Base-by-base conservation (phyloP, 2,113 vertebrate genomes). In the Dipodomys spectabilis region DNA sequence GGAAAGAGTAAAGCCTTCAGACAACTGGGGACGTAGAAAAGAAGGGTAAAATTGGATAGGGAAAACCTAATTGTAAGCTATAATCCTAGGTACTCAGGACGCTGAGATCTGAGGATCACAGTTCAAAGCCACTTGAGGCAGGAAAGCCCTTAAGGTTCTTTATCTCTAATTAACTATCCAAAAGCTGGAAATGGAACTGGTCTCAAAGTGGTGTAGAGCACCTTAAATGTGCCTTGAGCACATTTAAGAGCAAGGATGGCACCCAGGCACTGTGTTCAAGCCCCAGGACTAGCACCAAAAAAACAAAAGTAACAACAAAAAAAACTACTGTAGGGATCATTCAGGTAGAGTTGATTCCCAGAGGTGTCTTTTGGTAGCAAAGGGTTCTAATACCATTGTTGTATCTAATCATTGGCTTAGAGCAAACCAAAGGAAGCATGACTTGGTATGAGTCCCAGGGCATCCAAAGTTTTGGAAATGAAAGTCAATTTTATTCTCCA, bases 331-430 rank as follows among this genome's bases (percentile, higher is more conserved):
- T 84, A n/a, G 64, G 30, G 11, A 74, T 90, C 65, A 30, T 84
- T 87, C 64, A 90, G 53, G 60, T 65, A 82, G 16, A 74, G 53
- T 82, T 96, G 65, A 20, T 82, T 27, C 87, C 95, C n/a, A 86
- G 30, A 71, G 49, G 44, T 86, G 72, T 90, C 27, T 92, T 39
- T 60, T 84, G 91, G 16, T 39, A 80, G 67, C 5, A 84, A 68
- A 60, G 11, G 12, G 27, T 86, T 81, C n/a, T 91, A 65, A 53
- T 60, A 69, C 18, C 10, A 6, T 35, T 53, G 2, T 30, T 90
- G 7, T 86, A 35, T 57, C 92, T 32, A 80, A 23, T 73, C 15
- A n/a, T 73, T 94, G 82, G 1, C 49, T 83, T 6, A 49, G 32
- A 88, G 72, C 49, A 90, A 71, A 71, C 65, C n/a, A n/a, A 32